Evolutionary conservation across 2,113 vertebrate species (phyloP), one percentile per base, ranked within the genome.

Genomic region (Epinephelus fuscoguttatus): DNA sequence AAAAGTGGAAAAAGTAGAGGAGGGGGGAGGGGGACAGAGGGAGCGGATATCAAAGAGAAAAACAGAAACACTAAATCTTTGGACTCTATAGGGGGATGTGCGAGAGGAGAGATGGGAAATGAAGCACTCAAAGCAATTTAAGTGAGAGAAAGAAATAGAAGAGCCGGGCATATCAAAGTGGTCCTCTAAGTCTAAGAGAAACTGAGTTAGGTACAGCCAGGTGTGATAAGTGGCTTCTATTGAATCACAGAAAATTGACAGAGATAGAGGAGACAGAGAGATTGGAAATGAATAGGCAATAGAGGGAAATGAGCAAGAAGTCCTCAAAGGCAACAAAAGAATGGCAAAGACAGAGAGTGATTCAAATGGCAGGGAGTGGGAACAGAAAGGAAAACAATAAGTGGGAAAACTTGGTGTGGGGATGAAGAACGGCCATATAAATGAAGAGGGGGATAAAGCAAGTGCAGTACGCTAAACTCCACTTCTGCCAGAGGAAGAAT

Each of bases 101-200:
- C 3, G 1, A 75, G 52, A 59, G 80, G 60, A 75, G 79, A 66
- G 62, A 74, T 70, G 82, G 86, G 60, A 86, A 84, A 90, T 70
- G 21, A 75, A 80, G 63, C 71, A 84, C 78, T 92, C 74, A 82
- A 76, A 88, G 84, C 74, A 86, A 89, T 92, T 87, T 84, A 84
- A 52, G 72, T 72, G 33, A 66, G 68, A 78, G 68, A 84, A 84
- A 72, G 72, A 73, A 86, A 87, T 60, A 77, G 50, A 77, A 75
- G 76, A 81, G 69, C 21, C 6, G 30, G 66, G 64, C 21, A 75
- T 85, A 80, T 92, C 55, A 80, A 84, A 89, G 81, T 75, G 66
- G 23, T 66, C 70, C 52, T 83, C 56, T 53, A 52, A 19, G 60
- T 88, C 19, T 23, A 72, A 66, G 67, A 64, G 62, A 86, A 82